Conservation (phyloP, 2,113 vertebrate species). For the Elaphurus davidianus region DNA sequence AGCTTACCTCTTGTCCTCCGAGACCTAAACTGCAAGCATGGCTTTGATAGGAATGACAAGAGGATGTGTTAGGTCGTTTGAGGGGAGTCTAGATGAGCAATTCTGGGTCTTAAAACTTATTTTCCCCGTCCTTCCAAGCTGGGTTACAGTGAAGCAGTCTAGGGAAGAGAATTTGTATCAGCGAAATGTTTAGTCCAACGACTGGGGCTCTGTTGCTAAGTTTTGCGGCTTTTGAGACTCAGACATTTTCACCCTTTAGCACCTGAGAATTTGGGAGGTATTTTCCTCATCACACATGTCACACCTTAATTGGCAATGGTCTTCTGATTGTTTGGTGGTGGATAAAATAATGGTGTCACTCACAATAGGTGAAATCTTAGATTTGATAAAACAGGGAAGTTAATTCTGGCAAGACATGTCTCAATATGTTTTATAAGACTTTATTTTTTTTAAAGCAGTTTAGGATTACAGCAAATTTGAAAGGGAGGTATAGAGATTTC, state of each 20-base stretch:
- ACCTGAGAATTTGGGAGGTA: neutral
- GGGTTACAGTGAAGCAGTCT: neutral
- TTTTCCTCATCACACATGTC: neutral
- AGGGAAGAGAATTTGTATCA: neutral
- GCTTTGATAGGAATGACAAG: neutral
- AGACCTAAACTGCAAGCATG: neutral
- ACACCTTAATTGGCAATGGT: neutral
- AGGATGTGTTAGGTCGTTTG: neutral
- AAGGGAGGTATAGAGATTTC: neutral
- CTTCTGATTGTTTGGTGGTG: neutral
- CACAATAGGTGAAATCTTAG: neutral
- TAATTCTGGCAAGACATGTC: conserved; percentile 3
- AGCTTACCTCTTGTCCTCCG: neutral
- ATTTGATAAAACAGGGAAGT: neutral
- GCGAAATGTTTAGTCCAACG: neutral
- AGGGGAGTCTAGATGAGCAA: neutral
- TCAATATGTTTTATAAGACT: neutral
- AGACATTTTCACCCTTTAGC: neutral
- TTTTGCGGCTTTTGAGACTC: neutral
- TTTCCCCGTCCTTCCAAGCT: neutral
- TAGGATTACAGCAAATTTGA: neutral
- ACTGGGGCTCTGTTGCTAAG: neutral
- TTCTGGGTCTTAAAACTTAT: neutral
- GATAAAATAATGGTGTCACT: neutral
- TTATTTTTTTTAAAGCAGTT: neutral